Conservation (phyloP, 2,797 vertebrate genomes). For the Picus viridis region DNA sequence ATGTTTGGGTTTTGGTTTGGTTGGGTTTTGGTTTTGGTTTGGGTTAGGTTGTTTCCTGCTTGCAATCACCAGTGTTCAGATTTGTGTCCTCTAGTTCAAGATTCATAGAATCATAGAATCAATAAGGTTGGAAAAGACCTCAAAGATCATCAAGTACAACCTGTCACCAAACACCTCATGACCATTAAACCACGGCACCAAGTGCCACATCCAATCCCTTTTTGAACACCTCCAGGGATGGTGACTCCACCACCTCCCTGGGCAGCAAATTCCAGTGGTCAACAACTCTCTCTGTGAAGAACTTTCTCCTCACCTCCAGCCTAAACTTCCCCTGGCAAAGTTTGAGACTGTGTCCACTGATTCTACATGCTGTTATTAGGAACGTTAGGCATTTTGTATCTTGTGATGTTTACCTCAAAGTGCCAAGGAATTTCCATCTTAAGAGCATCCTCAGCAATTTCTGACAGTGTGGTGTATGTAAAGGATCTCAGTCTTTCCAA, state of each 20-base stretch:
- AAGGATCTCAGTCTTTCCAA: not conserved
- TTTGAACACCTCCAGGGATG: no score
- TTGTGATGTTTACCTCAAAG: not conserved
- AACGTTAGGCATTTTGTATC: not conserved
- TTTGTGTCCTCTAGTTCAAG: not conserved
- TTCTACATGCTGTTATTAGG: not conserved
- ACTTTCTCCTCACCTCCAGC: no score
- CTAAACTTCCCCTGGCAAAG: no score
- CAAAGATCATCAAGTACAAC: no score
- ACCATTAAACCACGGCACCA: no score
- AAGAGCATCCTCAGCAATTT: not conserved
- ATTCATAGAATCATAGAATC: not conserved
- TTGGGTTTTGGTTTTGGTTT: no score
- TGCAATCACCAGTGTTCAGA: not conserved
- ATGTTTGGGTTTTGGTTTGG: not conserved
- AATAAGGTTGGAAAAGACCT: no score
- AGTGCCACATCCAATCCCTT: no score
- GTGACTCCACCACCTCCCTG: no score
- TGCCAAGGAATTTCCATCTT: not conserved
- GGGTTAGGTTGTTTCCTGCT: not conserved
- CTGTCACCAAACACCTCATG: no score
- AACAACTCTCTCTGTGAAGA: no score
- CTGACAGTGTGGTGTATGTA: not conserved
- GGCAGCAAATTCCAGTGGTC: no score
- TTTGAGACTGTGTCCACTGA: not conserved